Base-by-base conservation (phyloP, 2,113 vertebrate species). In the Poeciliopsis turrubarensis region DNA sequence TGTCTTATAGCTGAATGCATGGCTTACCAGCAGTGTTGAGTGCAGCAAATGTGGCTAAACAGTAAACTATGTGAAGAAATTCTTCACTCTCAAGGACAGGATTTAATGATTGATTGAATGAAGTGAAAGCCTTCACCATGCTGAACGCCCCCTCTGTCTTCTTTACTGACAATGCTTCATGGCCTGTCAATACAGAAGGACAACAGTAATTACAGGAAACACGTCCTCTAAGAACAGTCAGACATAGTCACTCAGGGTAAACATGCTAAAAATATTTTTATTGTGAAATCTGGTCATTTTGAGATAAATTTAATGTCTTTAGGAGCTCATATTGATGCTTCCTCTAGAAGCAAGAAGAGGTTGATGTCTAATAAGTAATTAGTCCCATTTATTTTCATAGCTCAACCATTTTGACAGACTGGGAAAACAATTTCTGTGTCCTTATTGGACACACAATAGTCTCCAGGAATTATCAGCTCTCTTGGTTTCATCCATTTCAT, bases 41-140 rank as follows among this genome's bases (percentile, higher is more conserved):
- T 69, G 41, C 74, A 72, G 69, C 37, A 69, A 76, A 70, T 4
- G 82, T 68, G 15, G 79, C 70, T 76, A 66, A 57, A 70, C 65
- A 31, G 86, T 69, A 65, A 75, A 84, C 75, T 75, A 57, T n/a
- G 57, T 26, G 78, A 44, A 86, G 82, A 87, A 85, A 76, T 86
- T 60, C 70, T 73, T 64, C 10, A 30, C 63, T 64, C 66, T 87
- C 77, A 87, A 90, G 85, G 91, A 82, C 81, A 9, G 65, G 32
- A 44, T 69, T 70, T 70, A 86, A 64, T 84, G 89, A 94, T 87
- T 90, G 83, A 93, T 82, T 79, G 77, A 79, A 82, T 80, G 76
- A 65, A 68, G 86, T 72, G 73, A 76, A 87, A 89, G 76, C 88
- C 87, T 79, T 89, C 79, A 79, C 85, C 84, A 31, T 77, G 69